Evolutionary conservation across 2,113 vertebrate genomes (phyloP).

Genomic region (Ailuropoda melanoleuca): DNA sequence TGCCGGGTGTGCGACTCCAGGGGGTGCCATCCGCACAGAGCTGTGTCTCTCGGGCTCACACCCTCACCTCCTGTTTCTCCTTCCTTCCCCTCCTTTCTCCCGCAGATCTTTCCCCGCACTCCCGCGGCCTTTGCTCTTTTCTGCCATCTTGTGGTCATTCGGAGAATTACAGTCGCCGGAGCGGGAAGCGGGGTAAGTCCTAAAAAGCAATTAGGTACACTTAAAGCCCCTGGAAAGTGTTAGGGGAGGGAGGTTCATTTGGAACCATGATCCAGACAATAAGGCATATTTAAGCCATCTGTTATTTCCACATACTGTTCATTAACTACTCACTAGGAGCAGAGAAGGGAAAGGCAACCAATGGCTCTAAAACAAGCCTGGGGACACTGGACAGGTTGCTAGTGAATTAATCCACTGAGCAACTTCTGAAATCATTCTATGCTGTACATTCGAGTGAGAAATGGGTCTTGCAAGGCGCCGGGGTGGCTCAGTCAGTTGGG

Average conservation of each 20-base stretch:
- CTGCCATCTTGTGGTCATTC: background rate
- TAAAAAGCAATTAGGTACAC: background rate
- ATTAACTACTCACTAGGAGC: background rate
- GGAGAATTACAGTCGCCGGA: background rate
- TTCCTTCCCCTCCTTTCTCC: background rate
- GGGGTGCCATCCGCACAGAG: fast-evolving
- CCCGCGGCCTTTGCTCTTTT: background rate
- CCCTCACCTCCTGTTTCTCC: fast-evolving
- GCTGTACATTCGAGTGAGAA: background rate
- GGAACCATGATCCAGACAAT: fast-evolving
- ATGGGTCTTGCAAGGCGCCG: background rate
- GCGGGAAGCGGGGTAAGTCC: background rate
- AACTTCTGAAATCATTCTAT: background rate
- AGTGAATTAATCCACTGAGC: background rate
- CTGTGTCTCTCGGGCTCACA: fast-evolving
- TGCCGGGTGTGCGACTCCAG: fast-evolving
- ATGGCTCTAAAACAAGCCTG: background rate
- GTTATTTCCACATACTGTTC: too few species aligned
- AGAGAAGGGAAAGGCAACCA: background rate
- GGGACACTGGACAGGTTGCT: background rate
- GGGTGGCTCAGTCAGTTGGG: background rate
- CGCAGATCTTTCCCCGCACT: fast-evolving
- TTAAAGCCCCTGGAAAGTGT: background rate
- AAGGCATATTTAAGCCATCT: background rate
- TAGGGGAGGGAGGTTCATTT: background rate